A percentile compares a stretch with the other conserved stretches of the same genome.
Conservation (phyloP, 2,797 vertebrate species). For the Malurus splendens region DNA sequence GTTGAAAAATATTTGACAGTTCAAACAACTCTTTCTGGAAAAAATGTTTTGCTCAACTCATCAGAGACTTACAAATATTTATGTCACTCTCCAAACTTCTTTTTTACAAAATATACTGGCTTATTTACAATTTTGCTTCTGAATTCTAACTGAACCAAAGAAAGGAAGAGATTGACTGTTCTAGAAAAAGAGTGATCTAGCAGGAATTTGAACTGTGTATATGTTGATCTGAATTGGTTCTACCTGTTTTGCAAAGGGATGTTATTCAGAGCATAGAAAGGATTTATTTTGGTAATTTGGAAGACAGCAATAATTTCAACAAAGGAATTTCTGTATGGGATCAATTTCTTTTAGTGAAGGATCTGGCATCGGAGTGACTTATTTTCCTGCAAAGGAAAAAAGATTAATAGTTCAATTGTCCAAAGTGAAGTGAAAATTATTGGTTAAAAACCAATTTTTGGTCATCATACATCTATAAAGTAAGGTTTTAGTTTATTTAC, state of each 20-base stretch:
- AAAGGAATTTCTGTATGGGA: neutral
- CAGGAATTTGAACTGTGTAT: neutral
- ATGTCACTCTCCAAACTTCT: neutral
- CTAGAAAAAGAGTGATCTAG: neutral
- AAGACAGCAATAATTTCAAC: neutral
- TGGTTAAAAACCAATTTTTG: neutral
- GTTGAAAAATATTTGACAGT: neutral
- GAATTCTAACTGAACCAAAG: neutral
- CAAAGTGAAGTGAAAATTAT: neutral
- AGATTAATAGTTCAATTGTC: neutral
- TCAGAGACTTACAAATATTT: neutral
- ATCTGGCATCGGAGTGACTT: neutral
- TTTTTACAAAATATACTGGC: neutral
- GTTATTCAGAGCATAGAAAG: neutral
- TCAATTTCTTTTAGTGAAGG: neutral
- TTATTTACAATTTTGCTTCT: neutral
- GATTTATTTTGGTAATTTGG: neutral
- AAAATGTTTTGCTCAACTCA: neutral
- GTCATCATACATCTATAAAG: neutral
- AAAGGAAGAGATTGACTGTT: neutral
- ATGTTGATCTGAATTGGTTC: neutral
- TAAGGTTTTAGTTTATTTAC: neutral
- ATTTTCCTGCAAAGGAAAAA: neutral
- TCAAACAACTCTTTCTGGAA: neutral
- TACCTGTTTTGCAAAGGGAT: neutral